Evolutionary conservation across 2,888 invertebrate genomes (phyloP).

Genomic region (Bugulina stolonifera): DNA sequence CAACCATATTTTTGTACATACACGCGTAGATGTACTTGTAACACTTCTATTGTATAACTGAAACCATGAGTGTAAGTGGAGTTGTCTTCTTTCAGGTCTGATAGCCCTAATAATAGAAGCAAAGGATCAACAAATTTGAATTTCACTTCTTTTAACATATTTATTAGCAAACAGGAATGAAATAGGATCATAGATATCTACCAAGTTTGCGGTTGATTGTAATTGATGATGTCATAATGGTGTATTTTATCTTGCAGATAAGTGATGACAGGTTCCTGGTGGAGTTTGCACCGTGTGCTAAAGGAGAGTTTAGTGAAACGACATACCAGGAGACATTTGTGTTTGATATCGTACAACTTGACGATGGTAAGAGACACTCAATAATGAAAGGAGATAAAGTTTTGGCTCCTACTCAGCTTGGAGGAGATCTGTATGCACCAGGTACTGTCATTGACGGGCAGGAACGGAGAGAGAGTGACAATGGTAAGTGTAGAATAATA

Average conservation of each 20-base stretch:
- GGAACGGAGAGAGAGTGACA: slow-evolving; percentile 32
- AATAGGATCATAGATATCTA: too few species aligned
- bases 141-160: too few species aligned
- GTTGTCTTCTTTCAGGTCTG: too few species aligned
- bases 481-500: too few species aligned
- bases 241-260: slow-evolving; percentile 33
- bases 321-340: slow-evolving; percentile 50
- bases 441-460: slow-evolving; percentile 49
- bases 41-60: too few species aligned
- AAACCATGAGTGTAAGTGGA: too few species aligned
- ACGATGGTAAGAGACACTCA: slow-evolving; percentile 47
- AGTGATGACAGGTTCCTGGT: slow-evolving; percentile 46
- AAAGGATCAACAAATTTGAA: too few species aligned
- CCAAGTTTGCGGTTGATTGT: neutral
- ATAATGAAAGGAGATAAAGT: slow-evolving; percentile 47
- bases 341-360: slow-evolving; percentile 47
- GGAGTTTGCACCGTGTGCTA: slow-evolving; percentile 48
- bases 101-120: too few species aligned
- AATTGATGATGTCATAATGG: neutral
- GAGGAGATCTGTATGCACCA: slow-evolving; percentile 45
- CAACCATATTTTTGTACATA: too few species aligned
- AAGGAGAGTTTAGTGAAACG: slow-evolving; percentile 46
- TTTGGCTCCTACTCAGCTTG: slow-evolving; percentile 46
- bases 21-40: too few species aligned
- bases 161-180: too few species aligned